These are phyloP conservation scores for Sitta europaea DNA, from an alignment of 2,113 vertebrate species.

Conservation along the genomic window DNA sequence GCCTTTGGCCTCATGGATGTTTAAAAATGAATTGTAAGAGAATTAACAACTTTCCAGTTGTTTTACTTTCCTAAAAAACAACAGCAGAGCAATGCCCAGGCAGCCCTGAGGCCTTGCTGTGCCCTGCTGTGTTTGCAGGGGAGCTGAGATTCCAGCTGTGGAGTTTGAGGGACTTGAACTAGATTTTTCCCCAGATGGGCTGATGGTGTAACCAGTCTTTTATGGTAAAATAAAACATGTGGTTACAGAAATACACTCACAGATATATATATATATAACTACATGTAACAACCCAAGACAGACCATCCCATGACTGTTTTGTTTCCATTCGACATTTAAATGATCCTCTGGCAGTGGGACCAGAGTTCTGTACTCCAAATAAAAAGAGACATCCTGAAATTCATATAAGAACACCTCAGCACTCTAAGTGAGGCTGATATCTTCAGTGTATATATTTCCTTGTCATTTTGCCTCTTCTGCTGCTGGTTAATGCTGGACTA, in stretches of 20 bases:
- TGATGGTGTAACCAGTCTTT: not conserved
- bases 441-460: not conserved
- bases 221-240: not conserved
- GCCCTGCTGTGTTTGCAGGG: not conserved
- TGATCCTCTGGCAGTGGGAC: not conserved
- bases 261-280: fast-evolving
- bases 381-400: not conserved
- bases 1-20: not conserved
- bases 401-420: not conserved
- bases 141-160: not conserved
- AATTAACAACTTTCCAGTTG: not conserved
- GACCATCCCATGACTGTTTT: not conserved
- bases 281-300: not conserved
- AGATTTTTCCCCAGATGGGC: not conserved
- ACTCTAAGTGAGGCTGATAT: not conserved
- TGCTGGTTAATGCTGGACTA: not conserved
- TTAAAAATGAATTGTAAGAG: not conserved
- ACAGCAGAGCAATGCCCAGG: not conserved
- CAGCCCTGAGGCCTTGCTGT: not conserved
- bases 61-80: not conserved
- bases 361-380: not conserved
- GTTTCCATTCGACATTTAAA: not conserved
- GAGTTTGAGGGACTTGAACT: not conserved
- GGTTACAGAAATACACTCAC: not conserved
- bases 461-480: not conserved